Base-by-base conservation (phyloP, 2,888 invertebrate species). In the Creontiades dilutus region DNA sequence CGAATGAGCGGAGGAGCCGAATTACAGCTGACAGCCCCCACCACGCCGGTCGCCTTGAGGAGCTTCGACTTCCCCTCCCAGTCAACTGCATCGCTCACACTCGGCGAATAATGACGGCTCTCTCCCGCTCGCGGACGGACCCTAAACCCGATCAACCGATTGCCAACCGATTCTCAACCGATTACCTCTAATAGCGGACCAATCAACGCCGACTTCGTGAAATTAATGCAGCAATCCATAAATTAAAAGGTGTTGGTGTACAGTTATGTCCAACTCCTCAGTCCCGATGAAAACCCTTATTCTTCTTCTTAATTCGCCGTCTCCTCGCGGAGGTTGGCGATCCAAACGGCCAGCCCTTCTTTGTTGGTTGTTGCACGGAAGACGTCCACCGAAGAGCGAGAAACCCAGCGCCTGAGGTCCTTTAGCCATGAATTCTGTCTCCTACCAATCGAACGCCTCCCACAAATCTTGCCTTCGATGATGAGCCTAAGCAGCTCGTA, bases 81-180 rank as follows among this genome's bases (percentile, higher is more conserved):
- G 1, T 19, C 23, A 23, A 68, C 68, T 68, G 12, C 23, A 68
- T 68, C 68, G 23, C 61, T 19, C n/a, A 61, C 61, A 61, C 61
- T 19, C 4, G 23, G 27, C n/a, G 37, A 37, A 16, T 52, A 23
- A 19, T 5, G 19, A 27, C 68, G 23, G 23, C 23, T 3, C n/a
- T 61, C n/a, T 61, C 68, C 12, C 68, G 12, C 68, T 4, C 23
- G 23, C 68, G 23, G 68, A 4, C 68, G 9, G 12, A 2, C 0
- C 68, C n/a, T n/a, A 23, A 68, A 68, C 68, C 68, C 68, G 68
- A 23, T 68, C 23, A 68, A 68, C 68, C 68, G 68, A 68, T 68
- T 23, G 68, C 68, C 19, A 68, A 23, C 23, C 68, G 27, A 68
- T 68, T 23, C 68, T 19, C 19, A 12, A 68, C 68, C 19, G 68